phyloP scores from a whole-genome alignment of 2,888 invertebrate species.

The Cryptocephalus moraei region DNA sequence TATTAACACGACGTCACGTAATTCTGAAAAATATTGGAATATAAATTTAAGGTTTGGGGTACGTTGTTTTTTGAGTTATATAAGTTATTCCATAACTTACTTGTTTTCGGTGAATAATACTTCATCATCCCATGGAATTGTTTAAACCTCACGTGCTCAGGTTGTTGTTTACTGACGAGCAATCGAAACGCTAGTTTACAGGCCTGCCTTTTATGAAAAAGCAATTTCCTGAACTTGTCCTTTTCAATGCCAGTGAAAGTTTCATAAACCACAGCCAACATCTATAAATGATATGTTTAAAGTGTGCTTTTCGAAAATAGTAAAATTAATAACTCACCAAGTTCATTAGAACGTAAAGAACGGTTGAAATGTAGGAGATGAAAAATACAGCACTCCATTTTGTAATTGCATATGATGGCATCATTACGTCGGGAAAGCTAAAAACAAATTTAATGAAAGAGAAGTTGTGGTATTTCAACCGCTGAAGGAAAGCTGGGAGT shows the following conservation, averaged over 20 bases:
- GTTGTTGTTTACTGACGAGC: conserved; percentile 66
- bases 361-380: conserved; percentile 74
- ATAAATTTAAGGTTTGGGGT: background rate
- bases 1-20: conserved; percentile 65
- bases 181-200: conserved; percentile 73
- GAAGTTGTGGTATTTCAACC: too few relatives aligned
- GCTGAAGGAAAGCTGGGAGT: too few relatives aligned
- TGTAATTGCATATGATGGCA: conserved; percentile 74
- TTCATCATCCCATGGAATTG: conserved; percentile 76
- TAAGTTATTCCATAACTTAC: conserved; percentile 35
- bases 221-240: conserved; percentile 71
- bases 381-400: conserved; percentile 81
- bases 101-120: conserved; percentile 63
- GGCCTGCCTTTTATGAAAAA: conserved; percentile 71
- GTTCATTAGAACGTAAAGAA: conserved; percentile 81
- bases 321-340: conserved; percentile 47
- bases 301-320: background rate
- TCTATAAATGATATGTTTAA: conserved; percentile 41
- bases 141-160: conserved; percentile 54
- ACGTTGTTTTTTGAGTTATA: background rate
- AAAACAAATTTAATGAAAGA: conserved; percentile 19
- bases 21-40: conserved; percentile 38
- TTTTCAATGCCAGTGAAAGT: conserved; percentile 79
- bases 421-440: conserved; percentile 89
- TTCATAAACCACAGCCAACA: conserved; percentile 85